These are phyloP conservation scores for Caenorhabditis becei DNA, from an alignment of 2,888 invertebrate species.

Conservation along the genomic window DNA sequence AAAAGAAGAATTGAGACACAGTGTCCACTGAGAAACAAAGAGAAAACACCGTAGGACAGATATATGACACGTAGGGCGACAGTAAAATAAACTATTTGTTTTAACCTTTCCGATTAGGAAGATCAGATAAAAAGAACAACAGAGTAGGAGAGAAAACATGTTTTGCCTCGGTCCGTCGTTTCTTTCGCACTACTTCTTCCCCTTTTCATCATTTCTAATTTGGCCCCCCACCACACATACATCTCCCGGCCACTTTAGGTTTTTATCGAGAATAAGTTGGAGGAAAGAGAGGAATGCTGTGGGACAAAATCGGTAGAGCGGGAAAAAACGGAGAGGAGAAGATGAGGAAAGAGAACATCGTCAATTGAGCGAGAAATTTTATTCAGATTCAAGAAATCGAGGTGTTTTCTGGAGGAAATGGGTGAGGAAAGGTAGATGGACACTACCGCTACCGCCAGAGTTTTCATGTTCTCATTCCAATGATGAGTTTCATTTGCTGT, in stretches of 20 bases:
- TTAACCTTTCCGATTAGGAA: constrained; percentile 50
- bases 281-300: constrained; percentile 9
- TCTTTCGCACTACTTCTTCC: constrained; percentile 35
- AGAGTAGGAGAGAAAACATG: constrained; percentile 37
- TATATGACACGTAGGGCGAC: constrained; percentile 32
- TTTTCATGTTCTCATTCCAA: not conserved
- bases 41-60: not conserved
- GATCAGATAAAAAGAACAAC: constrained; percentile 50
- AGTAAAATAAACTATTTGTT: constrained; percentile 54
- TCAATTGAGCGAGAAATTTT: constrained; percentile 35
- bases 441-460: too few relatives aligned
- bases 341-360: constrained; percentile 24
- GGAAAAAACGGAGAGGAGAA: not conserved
- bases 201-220: constrained; percentile 37
- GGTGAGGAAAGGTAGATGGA: too few relatives aligned
- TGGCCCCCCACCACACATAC: constrained; percentile 16
- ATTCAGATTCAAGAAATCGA: not conserved
- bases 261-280: constrained; percentile 31
- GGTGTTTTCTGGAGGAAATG: constrained; percentile 8
- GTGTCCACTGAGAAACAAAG: not conserved
- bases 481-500: constrained; percentile 21
- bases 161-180: constrained; percentile 9
- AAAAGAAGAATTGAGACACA: not conserved
- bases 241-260: constrained; percentile 16
- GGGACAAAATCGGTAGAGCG: constrained; percentile 1